These are phyloP conservation scores for Aradophagus sp. DNA, from an alignment of 1,140 invertebrate genomes.

Conservation along the genomic window DNA sequence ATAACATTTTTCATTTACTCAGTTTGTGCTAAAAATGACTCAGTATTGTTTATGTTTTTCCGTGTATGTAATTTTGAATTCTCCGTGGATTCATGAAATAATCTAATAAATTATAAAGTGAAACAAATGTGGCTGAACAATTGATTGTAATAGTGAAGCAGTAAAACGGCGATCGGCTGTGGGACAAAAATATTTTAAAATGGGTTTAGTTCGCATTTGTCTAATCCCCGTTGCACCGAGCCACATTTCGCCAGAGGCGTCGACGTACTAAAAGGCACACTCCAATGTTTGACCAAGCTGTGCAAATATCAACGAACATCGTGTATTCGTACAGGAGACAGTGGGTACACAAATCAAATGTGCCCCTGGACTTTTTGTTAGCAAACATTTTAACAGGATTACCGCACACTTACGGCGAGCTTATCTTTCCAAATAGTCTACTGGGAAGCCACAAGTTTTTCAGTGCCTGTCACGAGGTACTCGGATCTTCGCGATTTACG, in stretches of 20 bases:
- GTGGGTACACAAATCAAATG: slow-evolving; percentile 62
- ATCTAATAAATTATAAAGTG: no score
- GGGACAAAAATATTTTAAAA: slow-evolving; percentile 25
- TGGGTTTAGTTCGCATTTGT: slow-evolving; percentile 30
- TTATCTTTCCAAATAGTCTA: slow-evolving; percentile 69
- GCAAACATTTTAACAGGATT: slow-evolving; percentile 76
- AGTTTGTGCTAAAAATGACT: no score
- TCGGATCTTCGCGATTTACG: slow-evolving; percentile 61
- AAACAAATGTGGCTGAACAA: no score
- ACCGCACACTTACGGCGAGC: slow-evolving; percentile 67
- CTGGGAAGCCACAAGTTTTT: slow-evolving; percentile 65
- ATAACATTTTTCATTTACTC: no score
- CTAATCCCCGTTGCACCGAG: slow-evolving; percentile 62
- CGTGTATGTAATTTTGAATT: no score
- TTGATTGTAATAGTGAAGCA: no score
- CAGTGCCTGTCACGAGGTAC: slow-evolving; percentile 68
- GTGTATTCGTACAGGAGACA: slow-evolving; percentile 60
- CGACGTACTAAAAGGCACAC: slow-evolving; percentile 70
- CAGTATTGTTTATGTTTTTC: no score
- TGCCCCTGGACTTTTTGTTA: slow-evolving; percentile 61
- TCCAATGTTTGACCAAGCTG: slow-evolving; percentile 73
- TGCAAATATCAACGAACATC: slow-evolving; percentile 70
- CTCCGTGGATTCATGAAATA: no score
- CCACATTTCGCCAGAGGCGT: slow-evolving; percentile 65
- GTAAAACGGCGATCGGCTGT: slow-evolving; percentile 4